Base-by-base conservation (phyloP, 2,888 invertebrate species). In the Mesorhabditis belari region DNA sequence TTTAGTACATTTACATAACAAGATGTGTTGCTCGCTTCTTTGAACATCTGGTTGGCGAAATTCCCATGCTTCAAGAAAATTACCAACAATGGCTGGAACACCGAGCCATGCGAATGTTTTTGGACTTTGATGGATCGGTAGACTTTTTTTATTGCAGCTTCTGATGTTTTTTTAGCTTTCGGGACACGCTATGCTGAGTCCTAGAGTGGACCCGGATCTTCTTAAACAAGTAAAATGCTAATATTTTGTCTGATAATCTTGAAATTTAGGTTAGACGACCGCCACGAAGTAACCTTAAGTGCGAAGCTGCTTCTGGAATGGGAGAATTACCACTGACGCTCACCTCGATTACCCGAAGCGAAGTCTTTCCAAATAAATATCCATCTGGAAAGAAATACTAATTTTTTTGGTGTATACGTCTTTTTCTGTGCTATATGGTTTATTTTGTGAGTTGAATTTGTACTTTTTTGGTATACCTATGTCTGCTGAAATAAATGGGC, bases 131-230 rank as follows among this genome's bases (percentile, higher is more conserved):
- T 28, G 62, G 60, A 49, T 66, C 71, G 28, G 63, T 62, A 23
- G 12, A 24, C 50, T 44, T 50, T 2, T n/a, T 9, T 35, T 35
- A 35, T 17, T 17, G n/a, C n/a, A 35, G n/a, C 12, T 35, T 17
- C 2, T 17, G 12, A 9, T 4, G n/a, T 35, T 50, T n/a, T 50
- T 74, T 59, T 55, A 74, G 73, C 69, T 77, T 24, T 76, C 78
- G 23, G 75, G 75, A 27, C 75, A 73, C 65, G 70, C 74, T 21
- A 65, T 74, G 92, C 68, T 94, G 91, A 75, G 86, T 91, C 79
- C 79, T 5, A 65, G 64, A 17, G 68, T 76, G 26, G 79, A 79
- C 55, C 79, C 77, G n/a, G 79, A 79, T 57, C 62, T 79, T 50
- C 68, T 79, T 21, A 65, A 74, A 25, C 64, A 71, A 65, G 73